Evolutionary conservation across 2,113 vertebrate genomes (phyloP).

Genomic region (Montifringilla adamsi): DNA sequence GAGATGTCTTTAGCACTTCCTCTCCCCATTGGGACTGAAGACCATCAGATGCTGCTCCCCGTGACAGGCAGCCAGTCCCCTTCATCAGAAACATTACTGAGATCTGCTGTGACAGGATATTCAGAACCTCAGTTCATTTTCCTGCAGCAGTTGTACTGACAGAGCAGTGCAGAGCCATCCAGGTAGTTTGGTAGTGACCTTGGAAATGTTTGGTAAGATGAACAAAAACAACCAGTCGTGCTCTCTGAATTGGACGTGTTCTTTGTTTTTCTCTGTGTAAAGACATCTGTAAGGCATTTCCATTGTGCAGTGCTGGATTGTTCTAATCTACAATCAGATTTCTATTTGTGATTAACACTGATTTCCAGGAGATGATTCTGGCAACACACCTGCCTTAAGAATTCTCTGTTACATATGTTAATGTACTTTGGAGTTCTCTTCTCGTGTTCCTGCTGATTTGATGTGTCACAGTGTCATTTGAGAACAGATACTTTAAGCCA

Average conservation of each 20-base stretch:
- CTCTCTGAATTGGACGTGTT: slow-evolving; percentile 6
- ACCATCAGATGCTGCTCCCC: slow-evolving; percentile 79
- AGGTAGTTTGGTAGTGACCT: background rate
- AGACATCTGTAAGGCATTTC: slow-evolving; percentile 32
- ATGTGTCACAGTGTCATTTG: background rate
- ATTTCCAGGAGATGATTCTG: background rate
- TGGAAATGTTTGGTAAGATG: slow-evolving; percentile 27
- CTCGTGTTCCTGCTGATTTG: background rate
- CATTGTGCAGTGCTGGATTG: slow-evolving; percentile 28
- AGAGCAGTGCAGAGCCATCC: background rate
- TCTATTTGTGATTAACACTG: background rate
- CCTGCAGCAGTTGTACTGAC: slow-evolving; percentile 82
- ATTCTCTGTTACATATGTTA: background rate
- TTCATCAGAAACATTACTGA: slow-evolving; percentile 73
- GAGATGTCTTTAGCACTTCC: slow-evolving; percentile 76
- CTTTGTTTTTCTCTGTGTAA: slow-evolving; percentile 14
- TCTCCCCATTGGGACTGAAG: slow-evolving; percentile 77
- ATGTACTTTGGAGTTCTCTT: background rate
- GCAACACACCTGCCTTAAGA: slow-evolving; percentile 55
- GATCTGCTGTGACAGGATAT: slow-evolving; percentile 74
- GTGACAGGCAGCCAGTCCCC: slow-evolving; percentile 74
- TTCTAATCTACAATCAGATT: background rate
- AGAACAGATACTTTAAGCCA: slow-evolving; percentile 34
- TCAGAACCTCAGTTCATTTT: slow-evolving; percentile 83
- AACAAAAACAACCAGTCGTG: background rate